phyloP scores from a whole-genome alignment of 1,140 invertebrate species.

The Drosophila sechellia region DNA sequence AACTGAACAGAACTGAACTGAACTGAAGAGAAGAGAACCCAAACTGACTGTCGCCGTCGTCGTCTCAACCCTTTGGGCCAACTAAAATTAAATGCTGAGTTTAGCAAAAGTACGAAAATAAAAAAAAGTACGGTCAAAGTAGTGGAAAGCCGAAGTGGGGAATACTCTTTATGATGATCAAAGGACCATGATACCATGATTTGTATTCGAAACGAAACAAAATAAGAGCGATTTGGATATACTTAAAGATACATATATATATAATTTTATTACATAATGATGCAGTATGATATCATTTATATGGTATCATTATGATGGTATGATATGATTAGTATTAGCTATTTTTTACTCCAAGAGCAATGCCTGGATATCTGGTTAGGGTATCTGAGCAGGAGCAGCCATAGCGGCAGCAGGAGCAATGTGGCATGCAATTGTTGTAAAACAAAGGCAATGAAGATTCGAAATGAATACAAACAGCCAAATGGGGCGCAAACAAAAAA shows the following conservation, averaged over 20 bases:
- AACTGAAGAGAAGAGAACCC: conserved; percentile 20
- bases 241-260: not conserved
- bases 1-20: conserved; percentile 16
- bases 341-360: not conserved
- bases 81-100: conserved; percentile 81
- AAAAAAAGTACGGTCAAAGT: conserved; percentile 2
- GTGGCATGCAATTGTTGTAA: conserved; percentile 78
- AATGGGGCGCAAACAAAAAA: conserved; percentile 50
- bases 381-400: conserved; percentile 8
- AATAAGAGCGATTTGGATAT: too few relatives aligned
- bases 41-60: conserved; percentile 45
- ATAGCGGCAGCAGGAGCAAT: conserved; percentile 30
- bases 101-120: conserved; percentile 67
- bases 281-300: not conserved
- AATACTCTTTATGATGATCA: conserved; percentile 18
- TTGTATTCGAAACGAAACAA: too few relatives aligned
- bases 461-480: conserved; percentile 67
- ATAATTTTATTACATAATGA: not conserved
- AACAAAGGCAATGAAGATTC: conserved; percentile 77
- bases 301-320: not conserved
- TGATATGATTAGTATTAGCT: too few relatives aligned
- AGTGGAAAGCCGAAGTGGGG: not conserved
- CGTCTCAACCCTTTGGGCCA: conserved; percentile 53
- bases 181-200: too few relatives aligned
- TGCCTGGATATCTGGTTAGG: conserved; percentile 12